Evolutionary conservation across 2,888 invertebrate species (phyloP).

Genomic region (Hirtodrosophila histrioides): DNA sequence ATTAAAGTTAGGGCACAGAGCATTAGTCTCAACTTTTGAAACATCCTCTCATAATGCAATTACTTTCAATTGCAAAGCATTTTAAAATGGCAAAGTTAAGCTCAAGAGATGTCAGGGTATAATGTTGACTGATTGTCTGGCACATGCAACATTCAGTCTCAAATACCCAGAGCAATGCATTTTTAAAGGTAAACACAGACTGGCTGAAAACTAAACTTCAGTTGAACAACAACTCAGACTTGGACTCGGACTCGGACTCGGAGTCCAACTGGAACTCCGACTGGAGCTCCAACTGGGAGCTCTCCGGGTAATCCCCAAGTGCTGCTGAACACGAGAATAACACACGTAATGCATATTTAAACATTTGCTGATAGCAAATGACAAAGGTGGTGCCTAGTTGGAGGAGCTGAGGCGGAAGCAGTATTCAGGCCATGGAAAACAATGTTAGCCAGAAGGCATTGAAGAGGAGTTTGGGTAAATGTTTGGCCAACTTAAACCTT

Average conservation of each 20-base stretch:
- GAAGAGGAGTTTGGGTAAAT: constrained; percentile 61
- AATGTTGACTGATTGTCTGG: constrained; percentile 46
- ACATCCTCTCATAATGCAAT: not conserved
- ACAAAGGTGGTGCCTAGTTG: constrained; percentile 68
- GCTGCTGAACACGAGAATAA: constrained; percentile 78
- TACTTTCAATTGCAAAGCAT: constrained; percentile 7
- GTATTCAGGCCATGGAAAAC: constrained; percentile 37
- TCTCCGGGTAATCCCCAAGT: constrained; percentile 72
- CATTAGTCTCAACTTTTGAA: no score
- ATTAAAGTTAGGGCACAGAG: no score
- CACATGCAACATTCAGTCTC: constrained; percentile 17
- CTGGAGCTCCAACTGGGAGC: constrained; percentile 18
- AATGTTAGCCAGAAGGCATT: constrained; percentile 27
- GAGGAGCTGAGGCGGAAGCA: constrained; percentile 4
- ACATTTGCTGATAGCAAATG: constrained; percentile 81
- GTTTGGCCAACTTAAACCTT: constrained; percentile 78
- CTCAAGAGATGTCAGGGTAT: constrained; percentile 9
- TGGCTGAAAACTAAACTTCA: constrained; percentile 18
- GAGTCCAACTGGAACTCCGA: constrained; percentile 5
- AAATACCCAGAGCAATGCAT: constrained; percentile 37
- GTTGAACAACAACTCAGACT: constrained; percentile 23
- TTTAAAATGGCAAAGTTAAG: constrained; percentile 9
- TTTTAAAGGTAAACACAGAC: constrained; percentile 61
- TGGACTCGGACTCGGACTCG: not conserved
- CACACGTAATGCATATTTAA: constrained; percentile 81